These are phyloP conservation scores for Bombyx mori DNA, from an alignment of 1,140 invertebrate species.

Conservation along the genomic window ASM3026992v2 NC_085120.1:534501-535000, in stretches of 20 bases:
- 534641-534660: neutral
- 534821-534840: constrained; percentile 20
- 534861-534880: constrained; percentile 11
- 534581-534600: neutral
- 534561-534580: neutral
- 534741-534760: neutral
- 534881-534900: constrained; percentile 11
- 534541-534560: too few species aligned
- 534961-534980: constrained; percentile 10
- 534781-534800: neutral
- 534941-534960: constrained; percentile 3
- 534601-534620: neutral
- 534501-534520: too few species aligned
- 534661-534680: neutral
- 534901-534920: constrained; percentile 15
- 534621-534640: neutral
- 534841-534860: constrained; percentile 17
- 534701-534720: neutral
- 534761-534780: neutral
- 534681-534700: neutral
- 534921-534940: neutral
- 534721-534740: neutral
- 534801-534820: neutral
- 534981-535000: constrained; percentile 5
- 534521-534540: too few species aligned